These are phyloP conservation scores for Colletes gigas DNA, from an alignment of 1,140 invertebrate species.

Conservation along the genomic window DNA sequence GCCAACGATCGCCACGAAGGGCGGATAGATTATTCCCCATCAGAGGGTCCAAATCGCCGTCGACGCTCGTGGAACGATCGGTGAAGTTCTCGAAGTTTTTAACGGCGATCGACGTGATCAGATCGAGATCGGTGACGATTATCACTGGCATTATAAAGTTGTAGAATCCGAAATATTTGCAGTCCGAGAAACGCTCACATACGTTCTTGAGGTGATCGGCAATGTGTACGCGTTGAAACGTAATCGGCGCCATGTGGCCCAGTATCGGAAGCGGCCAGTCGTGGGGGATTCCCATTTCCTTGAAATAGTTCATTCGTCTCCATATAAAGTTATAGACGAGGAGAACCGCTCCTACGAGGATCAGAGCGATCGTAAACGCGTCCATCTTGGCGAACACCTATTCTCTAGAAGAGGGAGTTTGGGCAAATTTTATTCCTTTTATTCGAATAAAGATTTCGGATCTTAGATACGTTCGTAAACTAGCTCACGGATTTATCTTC, in stretches of 20 bases:
- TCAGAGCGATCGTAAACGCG: not conserved
- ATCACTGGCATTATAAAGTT: not conserved
- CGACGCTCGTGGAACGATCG: slow-evolving; percentile 16
- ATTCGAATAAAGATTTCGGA: too few relatives aligned
- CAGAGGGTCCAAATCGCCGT: slow-evolving; percentile 14
- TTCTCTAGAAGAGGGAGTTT: too few relatives aligned
- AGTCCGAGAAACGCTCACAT: slow-evolving; percentile 14
- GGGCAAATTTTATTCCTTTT: too few relatives aligned
- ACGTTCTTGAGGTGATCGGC: not conserved
- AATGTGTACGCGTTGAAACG: not conserved
- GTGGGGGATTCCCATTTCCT: not conserved
- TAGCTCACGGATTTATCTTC: too few relatives aligned
- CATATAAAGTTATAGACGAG: not conserved
- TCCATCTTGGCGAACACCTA: slow-evolving; percentile 7
- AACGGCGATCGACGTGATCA: slow-evolving; percentile 27
- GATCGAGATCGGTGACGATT: slow-evolving; percentile 37
- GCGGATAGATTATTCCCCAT: slow-evolving; percentile 27
- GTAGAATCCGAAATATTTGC: slow-evolving; percentile 41
- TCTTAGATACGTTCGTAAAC: too few relatives aligned
- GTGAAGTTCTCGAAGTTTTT: slow-evolving; percentile 50
- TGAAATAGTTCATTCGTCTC: slow-evolving; percentile 1
- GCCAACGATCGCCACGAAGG: slow-evolving; percentile 31
- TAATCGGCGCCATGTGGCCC: slow-evolving; percentile 19
- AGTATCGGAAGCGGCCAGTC: slow-evolving; percentile 7
- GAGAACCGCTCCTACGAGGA: not conserved